Conservation (phyloP, 2,113 vertebrate genomes). For the Amphiprion percula region DNA sequence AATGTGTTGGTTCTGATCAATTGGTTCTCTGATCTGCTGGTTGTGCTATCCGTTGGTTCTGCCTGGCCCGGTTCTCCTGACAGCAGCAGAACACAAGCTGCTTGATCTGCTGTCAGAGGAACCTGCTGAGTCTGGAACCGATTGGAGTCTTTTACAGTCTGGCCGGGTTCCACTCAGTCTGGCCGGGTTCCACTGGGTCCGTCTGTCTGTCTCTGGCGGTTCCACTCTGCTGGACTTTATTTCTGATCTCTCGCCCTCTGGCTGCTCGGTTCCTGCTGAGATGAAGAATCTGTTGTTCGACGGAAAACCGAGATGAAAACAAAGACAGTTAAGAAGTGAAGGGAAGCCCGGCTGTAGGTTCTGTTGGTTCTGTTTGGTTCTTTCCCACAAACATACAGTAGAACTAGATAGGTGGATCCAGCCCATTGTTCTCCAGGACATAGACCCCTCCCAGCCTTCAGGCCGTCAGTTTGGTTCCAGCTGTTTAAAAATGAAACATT, state of each 20-base stretch:
- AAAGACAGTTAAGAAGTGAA: too few species aligned
- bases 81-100: conserved; percentile 38
- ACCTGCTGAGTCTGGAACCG: conserved; percentile 15
- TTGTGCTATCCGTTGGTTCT: background rate
- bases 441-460: too few species aligned
- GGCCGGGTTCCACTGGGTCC: background rate
- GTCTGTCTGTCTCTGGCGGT: background rate
- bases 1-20: too few species aligned
- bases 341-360: too few species aligned
- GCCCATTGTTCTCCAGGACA: too few species aligned
- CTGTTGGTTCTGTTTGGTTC: too few species aligned
- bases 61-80: background rate
- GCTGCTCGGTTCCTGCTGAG: conserved; percentile 2
- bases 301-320: background rate
- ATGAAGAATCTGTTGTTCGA: background rate
- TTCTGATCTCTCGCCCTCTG: background rate
- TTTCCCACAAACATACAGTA: too few species aligned
- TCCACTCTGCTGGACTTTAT: conserved; percentile 14
- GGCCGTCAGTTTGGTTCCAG: too few species aligned
- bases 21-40: too few species aligned
- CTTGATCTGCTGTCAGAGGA: conserved; percentile 26
- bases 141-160: conserved; percentile 1
- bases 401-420: too few species aligned
- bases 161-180: background rate
- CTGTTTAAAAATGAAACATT: too few species aligned